Evolutionary conservation across 2,113 vertebrate species (phyloP), one percentile per base, ranked within the genome.

Genomic region (Lanius collurio): DNA sequence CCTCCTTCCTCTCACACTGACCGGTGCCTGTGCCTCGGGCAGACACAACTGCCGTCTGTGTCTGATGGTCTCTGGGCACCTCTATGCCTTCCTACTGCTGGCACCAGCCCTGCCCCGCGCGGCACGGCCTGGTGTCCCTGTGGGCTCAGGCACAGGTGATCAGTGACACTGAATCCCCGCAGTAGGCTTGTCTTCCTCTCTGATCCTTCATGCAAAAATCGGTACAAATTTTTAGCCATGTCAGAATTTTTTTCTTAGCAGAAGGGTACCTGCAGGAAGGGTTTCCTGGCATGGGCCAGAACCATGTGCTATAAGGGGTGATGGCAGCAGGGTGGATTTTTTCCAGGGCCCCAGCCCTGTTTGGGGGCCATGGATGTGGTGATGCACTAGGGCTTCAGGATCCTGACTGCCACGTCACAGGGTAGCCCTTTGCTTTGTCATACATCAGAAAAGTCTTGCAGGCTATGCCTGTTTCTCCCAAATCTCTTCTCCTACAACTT

Each of bases 61-160:
- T 8, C 6, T 6, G 8, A 6, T 13, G n/a, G 2, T 20, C 9
- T 20, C n/a, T 7, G 33, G 15, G 35, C 42, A 4, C 23, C 41
- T n/a, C 28, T 17, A 0, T 20, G 22, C 14, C 23, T 37, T 39
- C 49, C 16, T 5, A 0, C 7, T 7, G 62, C 23, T 15, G 27
- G 4, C 27, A 9, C 2, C 15, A 26, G 26, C 15, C 22, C 65
- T 16, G 37, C 12, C 35, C 6, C 3, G 6, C 27, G 21, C 1
- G 5, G 44, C 3, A 10, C 22, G 42, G 13, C 47, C 53, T 13
- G 22, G 31, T 10, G 27, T 30, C 18, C 11, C 21, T 11, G 46
- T 13, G 42, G 18, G n/a, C 23, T 15, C 7, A 0, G 56, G 39
- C 18, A 14, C 15, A 2, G 53, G 16, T 21, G 20, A 9, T 9